Evolutionary conservation across 2,888 invertebrate species (phyloP), one percentile per base, ranked within the genome.

Genomic region (Leptopilina myrica): DNA sequence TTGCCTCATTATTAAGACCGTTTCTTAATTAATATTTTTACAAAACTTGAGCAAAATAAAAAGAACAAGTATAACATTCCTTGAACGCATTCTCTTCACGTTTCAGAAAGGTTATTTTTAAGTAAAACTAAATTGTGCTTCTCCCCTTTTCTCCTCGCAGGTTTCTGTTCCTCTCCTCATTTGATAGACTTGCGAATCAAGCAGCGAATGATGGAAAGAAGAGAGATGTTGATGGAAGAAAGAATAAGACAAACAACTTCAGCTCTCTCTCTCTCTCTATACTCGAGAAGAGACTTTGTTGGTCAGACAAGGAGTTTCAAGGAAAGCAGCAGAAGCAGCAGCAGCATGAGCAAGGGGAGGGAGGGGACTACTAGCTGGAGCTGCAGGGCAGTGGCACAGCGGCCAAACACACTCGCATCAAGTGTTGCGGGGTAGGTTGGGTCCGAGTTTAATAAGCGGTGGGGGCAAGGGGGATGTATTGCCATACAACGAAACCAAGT

Each of bases 41-140:
- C 7, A 43, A 43, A 8, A 43, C 7, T 20, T 43, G 7, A 43
- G 5, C 43, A 43, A 3, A 8, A n/a, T n/a, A 43, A 8, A 20
- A 20, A 20, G 20, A 20, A 5, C 8, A 12, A 49, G 12, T 1
- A 49, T 49, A 80, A 82, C 69, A 82, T 82, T 82, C 79, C 80
- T 78, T 80, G 66, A 64, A 80, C 80, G 79, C 83, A 78, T 83
- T 83, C 78, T 49, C 81, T 78, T 77, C 81, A 80, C 80, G 87
- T 86, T 87, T 79, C 78, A 80, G 86, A 86, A 88, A 83, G 84
- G 84, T 83, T 88, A 88, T 88, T 88, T 88, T 87, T 86, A 87
- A 86, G 83, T 83, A 59, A 64, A 67, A 77, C 56, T 69, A 12
- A 76, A 26, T 78, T 15, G 12, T 46, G n/a, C 67, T 69, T 20